Evolutionary conservation across 1,140 invertebrate species (phyloP).

Genomic region (Platorchestia sp.): DNA sequence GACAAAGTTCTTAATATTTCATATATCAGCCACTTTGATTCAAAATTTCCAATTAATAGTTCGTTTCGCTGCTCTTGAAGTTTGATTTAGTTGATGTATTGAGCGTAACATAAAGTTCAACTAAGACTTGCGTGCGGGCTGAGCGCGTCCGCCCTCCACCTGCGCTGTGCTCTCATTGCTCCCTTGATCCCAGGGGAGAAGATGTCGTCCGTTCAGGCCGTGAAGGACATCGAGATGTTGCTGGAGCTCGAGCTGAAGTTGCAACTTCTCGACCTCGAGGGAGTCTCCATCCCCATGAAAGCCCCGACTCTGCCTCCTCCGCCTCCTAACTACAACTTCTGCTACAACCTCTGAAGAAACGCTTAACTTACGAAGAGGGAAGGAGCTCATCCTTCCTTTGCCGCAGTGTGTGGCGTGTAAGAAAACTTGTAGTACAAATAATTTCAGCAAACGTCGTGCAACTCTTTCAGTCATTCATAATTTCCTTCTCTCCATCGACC

Average conservation of each 20-base stretch:
- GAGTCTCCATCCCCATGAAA: constrained; percentile 93
- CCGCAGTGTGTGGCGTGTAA: not conserved
- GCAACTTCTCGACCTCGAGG: constrained; percentile 91
- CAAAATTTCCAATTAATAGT: no score
- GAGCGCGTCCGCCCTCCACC: not conserved
- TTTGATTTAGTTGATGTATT: no score
- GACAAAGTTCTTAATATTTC: no score
- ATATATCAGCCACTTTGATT: no score
- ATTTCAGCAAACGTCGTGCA: not conserved
- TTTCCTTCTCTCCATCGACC: not conserved
- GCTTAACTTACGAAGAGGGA: not conserved
- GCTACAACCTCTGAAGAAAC: constrained; percentile 68
- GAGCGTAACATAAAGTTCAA: no score
- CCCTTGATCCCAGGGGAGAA: constrained; percentile 76
- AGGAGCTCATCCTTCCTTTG: not conserved
- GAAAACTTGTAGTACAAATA: not conserved
- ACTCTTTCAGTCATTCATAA: not conserved
- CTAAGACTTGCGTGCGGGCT: no score
- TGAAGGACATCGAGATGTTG: constrained; percentile 91
- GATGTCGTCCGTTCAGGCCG: constrained; percentile 91
- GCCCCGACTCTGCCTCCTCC: constrained; percentile 90
- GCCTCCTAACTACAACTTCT: constrained; percentile 90
- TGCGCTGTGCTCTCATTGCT: not conserved
- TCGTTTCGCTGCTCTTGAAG: no score
- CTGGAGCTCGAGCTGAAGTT: constrained; percentile 97